These are phyloP conservation scores for Galaxea fascicularis DNA, from an alignment of 92 coral and sea anemone species.

Conservation along the genomic window DNA sequence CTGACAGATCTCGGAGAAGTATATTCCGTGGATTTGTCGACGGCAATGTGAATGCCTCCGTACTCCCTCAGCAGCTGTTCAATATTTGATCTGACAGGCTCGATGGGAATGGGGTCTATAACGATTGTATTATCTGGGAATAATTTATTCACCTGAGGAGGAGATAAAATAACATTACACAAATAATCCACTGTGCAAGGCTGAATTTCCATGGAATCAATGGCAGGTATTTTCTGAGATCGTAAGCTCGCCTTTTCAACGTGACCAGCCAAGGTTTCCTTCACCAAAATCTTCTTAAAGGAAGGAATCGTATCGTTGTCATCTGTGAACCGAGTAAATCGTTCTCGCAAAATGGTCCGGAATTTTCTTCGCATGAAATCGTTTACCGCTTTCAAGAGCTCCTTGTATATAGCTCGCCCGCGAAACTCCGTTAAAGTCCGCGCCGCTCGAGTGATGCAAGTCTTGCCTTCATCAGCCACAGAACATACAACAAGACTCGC, in stretches of 20 bases:
- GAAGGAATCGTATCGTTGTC: neutral
- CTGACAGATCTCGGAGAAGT: constrained; percentile 77
- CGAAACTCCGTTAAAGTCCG: constrained; percentile 61
- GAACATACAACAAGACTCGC: constrained; percentile 77
- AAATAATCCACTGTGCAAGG: neutral
- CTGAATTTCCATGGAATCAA: neutral
- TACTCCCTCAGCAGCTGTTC: constrained; percentile 26
- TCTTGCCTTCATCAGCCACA: constrained; percentile 77
- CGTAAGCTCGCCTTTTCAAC: neutral
- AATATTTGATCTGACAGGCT: neutral
- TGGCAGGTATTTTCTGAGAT: neutral
- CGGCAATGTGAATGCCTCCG: constrained; percentile 59
- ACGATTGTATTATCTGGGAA: constrained; percentile 51
- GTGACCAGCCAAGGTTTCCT: neutral
- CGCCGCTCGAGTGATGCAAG: constrained; percentile 78
- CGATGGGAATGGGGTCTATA: neutral
- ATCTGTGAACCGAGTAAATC: neutral
- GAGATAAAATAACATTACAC: neutral
- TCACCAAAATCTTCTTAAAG: neutral
- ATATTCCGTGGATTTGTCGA: constrained; percentile 61
- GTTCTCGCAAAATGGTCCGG: neutral
- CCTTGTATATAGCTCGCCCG: neutral
- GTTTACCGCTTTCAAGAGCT: neutral
- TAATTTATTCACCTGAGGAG: neutral
- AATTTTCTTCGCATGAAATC: neutral